Conservation (phyloP, 2,113 vertebrate genomes). For the Alethe castanea region DNA sequence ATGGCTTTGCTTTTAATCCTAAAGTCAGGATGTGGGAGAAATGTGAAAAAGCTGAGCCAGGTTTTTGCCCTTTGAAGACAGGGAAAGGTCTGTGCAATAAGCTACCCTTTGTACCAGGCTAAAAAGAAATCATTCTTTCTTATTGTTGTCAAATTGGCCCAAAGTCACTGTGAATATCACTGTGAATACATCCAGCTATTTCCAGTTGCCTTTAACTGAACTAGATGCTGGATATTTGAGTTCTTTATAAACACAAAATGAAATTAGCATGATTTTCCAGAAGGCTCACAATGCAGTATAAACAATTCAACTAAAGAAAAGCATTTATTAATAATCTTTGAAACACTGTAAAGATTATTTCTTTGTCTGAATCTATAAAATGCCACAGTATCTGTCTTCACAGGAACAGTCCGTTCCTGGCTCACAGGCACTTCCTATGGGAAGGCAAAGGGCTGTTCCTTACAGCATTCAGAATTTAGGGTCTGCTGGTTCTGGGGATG, state of each 20-base stretch:
- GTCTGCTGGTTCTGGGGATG: not conserved
- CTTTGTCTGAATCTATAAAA: not conserved
- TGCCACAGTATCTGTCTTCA: not conserved
- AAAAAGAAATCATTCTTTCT: constrained; percentile 22
- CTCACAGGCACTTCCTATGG: not conserved
- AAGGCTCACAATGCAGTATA: not conserved
- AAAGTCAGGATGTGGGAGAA: not conserved
- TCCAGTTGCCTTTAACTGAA: not conserved
- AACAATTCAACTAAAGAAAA: not conserved
- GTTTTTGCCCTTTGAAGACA: constrained; percentile 44
- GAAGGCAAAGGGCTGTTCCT: not conserved
- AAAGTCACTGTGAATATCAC: not conserved
- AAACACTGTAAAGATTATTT: not conserved
- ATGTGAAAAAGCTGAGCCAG: constrained; percentile 1
- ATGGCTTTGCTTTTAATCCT: not conserved
- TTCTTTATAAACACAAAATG: not conserved
- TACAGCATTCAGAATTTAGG: not conserved
- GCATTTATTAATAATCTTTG: constrained; percentile 2
- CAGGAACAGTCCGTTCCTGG: not conserved
- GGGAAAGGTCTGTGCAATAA: not conserved
- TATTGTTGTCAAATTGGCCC: not conserved
- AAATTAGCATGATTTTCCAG: constrained; percentile 17
- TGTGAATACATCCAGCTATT: not conserved
- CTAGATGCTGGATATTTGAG: not conserved
- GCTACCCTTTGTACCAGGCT: constrained; percentile 21